Evolutionary conservation across 2,797 vertebrate species (phyloP), one percentile per base, ranked within the genome.

Genomic region (Tangara arthus): DNA sequence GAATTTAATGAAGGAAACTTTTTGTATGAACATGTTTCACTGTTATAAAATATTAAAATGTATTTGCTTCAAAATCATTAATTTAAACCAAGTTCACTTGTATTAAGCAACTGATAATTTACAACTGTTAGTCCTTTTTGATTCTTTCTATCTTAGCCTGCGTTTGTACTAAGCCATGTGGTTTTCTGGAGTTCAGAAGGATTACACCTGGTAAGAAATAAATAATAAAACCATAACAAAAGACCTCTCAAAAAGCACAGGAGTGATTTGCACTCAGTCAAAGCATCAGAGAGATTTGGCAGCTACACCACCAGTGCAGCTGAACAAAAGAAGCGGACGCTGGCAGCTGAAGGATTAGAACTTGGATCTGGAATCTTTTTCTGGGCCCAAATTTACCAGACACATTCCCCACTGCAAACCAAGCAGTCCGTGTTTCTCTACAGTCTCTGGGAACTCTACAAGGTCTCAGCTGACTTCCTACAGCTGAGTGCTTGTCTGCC

Each of bases 321-420:
- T 49, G 21, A 89, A 82, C 60, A 82, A 46, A 73, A 73, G 52
- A 49, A 63, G 28, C 0, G 1, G 69, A 39, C 0, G 0, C 72
- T 55, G 79, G 47, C 79, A 91, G 53, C 79, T 81, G 28, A 83
- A 56, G 39, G 57, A 75, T 65, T 57, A 86, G 42, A 82, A 75
- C 35, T 86, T 27, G 15, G 4, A 19, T 26, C 61, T 73, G 73
- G 28, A 44, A 77, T 65, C 53, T 37, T 61, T 72, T 44, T 35
- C 66, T 41, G 39, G 61, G 69, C 55, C 70, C 55, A 34, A 44
- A 88, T 56, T 44, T 52, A 84, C 37, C 44, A 68, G 55, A 44
- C 9, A 34, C 35, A 50, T 34, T 81, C 61, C 78, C 72, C 22
- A 21, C 60, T 41, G 41, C 65, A 80, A 90, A 46, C 75, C 75